Base-by-base conservation (phyloP, 2,888 invertebrate genomes). In the Melanostoma mellinum region DNA sequence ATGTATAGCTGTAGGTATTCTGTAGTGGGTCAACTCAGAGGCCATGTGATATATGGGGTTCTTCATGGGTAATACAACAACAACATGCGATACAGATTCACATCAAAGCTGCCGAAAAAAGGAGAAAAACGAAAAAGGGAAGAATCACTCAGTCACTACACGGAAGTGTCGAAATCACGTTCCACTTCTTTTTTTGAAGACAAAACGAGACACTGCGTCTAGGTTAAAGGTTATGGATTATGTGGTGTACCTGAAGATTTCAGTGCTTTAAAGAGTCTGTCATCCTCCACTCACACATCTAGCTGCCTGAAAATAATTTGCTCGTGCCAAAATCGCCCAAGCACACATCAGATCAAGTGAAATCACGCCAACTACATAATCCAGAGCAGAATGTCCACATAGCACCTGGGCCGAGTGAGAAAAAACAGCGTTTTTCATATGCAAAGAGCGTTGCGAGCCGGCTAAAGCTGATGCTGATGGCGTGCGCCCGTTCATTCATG, bases 321-420 rank as follows among this genome's bases (percentile, higher is more conserved):
- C 75, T 80, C 80, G 72, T 81, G 81, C 76, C 68, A 73, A 82
- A 82, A 68, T 68, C 72, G 77, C 55, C 67, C 81, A 81, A 67
- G 71, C 80, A 75, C 46, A 60, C 67, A 50, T 48, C 65, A 65
- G 60, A 81, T 77, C 61, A 68, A 76, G 81, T 81, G 76, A 81
- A 76, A 76, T 76, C 76, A 61, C 71, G 71, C 67, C 71, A 81
- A 72, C 65, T 75, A 20, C 1, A 55, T 50, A 76, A 76, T 81
- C 71, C 76, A 44, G 76, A 67, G 72, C 76, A 78, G 46, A 10
- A 60, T 60, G 60, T n/a, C 44, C 48, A 10, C 68, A 75, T 52
- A 63, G 80, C 69, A 58, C 74, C 80, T 69, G 80, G 56, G 63
- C 33, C 20, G 20, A 20, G 20, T 20, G 20, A 3, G 44, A 46